Conservation (phyloP, 2,888 invertebrate genomes). For the Netelia inedita region DNA sequence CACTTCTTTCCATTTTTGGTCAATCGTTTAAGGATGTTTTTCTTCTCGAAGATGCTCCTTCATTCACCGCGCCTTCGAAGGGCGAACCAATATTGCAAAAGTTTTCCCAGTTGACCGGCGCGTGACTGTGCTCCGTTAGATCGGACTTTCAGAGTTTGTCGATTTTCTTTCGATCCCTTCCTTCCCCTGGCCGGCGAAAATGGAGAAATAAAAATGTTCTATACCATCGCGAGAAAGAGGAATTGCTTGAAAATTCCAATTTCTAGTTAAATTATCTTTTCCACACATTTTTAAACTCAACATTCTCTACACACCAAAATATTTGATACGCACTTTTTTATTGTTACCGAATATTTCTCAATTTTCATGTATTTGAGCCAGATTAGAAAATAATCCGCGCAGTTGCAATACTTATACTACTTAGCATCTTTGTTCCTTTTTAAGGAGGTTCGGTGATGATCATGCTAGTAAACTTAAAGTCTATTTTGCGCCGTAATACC, state of each 20-base stretch:
- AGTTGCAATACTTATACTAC: too few species aligned
- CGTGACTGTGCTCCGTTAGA: constrained; percentile 48
- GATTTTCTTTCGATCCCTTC: constrained; percentile 43
- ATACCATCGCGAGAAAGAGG: constrained; percentile 22
- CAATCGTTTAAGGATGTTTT: constrained; percentile 52
- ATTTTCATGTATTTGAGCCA: too few species aligned
- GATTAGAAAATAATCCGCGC: too few species aligned
- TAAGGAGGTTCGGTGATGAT: too few species aligned
- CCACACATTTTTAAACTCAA: too few species aligned
- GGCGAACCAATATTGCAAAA: constrained; percentile 80
- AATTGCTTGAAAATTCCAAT: neutral
- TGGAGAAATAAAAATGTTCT: neutral
- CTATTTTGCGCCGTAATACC: too few species aligned
- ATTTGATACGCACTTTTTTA: too few species aligned
- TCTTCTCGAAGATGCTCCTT: constrained; percentile 56
- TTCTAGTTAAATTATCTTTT: too few species aligned
- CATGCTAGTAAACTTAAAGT: too few species aligned
- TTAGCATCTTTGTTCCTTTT: too few species aligned
- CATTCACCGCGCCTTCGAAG: constrained; percentile 52
- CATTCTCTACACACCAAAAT: too few species aligned
- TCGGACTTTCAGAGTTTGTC: constrained; percentile 74
- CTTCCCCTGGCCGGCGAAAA: constrained; percentile 7
- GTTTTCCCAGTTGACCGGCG: constrained; percentile 71
- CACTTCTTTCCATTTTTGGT: constrained; percentile 23
- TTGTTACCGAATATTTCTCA: too few species aligned